Evolutionary conservation across 2,113 vertebrate species (phyloP), one percentile per base, ranked within the genome.

Genomic region (Gallinago media): DNA sequence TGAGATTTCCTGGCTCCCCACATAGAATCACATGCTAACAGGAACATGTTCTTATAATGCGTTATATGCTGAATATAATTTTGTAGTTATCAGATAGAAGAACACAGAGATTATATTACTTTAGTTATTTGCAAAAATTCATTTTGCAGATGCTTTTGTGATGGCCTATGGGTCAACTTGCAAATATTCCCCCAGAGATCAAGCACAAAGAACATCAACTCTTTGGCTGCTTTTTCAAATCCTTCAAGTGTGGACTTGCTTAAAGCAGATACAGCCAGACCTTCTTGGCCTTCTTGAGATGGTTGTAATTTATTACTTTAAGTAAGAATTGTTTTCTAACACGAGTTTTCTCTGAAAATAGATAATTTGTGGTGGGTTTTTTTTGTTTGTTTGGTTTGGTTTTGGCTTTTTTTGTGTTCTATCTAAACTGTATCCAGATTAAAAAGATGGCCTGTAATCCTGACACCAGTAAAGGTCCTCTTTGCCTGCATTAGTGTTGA

Each of bases 161-260:
- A 97, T 97, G 97, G 97, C 94, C 95, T 94, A 61, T 97, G 95
- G 97, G 95, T 94, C 79, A 86, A 58, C 46, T 61, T 73, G 82
- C 76, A 96, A 94, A 95, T 95, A 95, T 91, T 94, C 70, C 94
- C 68, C 88, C 79, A 66, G 80, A 90, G 88, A 95, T 95, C 89
- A 92, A 92, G 96, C 68, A 96, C 46, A 86, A 97, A 98, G 93
- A 97, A 97, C 93, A 56, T 86, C 65, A 97, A 96, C 96, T 93
- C 96, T 98, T 98, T 98, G 97, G 97, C 97, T 98, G 66, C 40
- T 84, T 92, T 97, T 96, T 96, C 83, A 96, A 82, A 92, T 93
- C 52, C 65, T 92, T 98, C 98, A 96, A 98, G 98, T 98, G 94
- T 95, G 86, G 97, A 97, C 98, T 98, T 99, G 98, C 88, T 98